Evolutionary conservation across 2,113 vertebrate species (phyloP).

Genomic region (Cinclus cinclus): DNA sequence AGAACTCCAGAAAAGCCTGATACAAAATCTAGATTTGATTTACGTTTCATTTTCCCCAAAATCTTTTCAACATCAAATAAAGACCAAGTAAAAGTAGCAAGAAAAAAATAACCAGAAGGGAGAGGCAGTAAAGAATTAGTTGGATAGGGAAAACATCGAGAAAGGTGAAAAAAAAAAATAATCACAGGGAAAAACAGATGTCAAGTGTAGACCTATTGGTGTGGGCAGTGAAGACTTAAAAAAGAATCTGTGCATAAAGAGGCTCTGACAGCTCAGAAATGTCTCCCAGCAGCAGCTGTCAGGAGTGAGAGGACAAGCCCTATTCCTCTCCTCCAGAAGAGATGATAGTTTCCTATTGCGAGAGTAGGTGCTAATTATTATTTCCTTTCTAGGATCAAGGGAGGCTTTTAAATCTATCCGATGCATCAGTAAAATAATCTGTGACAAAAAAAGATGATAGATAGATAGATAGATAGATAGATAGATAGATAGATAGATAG

Average conservation of each 20-base stretch:
- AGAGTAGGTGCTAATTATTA: slow-evolving; percentile 16
- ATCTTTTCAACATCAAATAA: not conserved
- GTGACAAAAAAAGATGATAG: not conserved
- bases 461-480: not conserved
- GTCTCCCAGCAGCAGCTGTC: slow-evolving; percentile 51
- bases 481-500: not conserved
- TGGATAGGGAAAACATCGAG: not conserved
- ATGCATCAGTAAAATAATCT: not conserved
- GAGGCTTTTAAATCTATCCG: not conserved
- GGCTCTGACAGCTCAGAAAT: slow-evolving; percentile 38
- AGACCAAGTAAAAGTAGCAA: not conserved
- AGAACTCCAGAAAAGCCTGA: not conserved
- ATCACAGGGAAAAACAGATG: not conserved
- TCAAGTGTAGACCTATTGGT: not conserved
- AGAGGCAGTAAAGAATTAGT: not conserved
- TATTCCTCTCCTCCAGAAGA: not conserved
- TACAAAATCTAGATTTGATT: not conserved
- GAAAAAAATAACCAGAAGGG: not conserved
- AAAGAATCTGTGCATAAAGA: slow-evolving; percentile 21
- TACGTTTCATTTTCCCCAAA: not conserved
- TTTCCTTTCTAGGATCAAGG: not conserved
- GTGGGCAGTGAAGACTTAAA: not conserved
- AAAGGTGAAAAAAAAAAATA: not conserved
- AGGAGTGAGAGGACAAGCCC: slow-evolving; percentile 1
- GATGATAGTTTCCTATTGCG: not conserved